Evolutionary conservation across 2,113 vertebrate genomes (phyloP).

Genomic region (Isurus oxyrinchus): DNA sequence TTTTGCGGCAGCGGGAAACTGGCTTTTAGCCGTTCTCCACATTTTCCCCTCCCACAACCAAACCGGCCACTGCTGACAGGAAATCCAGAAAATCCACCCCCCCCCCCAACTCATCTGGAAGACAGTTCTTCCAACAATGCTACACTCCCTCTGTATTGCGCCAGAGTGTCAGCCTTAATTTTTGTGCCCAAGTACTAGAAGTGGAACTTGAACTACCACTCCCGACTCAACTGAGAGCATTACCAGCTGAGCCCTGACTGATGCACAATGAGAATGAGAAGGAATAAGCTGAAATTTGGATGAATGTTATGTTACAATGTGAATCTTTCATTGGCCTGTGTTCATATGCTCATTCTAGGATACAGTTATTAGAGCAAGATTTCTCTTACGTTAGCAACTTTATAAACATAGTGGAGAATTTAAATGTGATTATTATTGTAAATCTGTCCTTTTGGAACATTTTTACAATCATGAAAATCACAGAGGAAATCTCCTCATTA

Average conservation of each 20-base stretch:
- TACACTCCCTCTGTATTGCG: background rate
- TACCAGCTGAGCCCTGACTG: background rate
- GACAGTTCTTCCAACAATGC: background rate
- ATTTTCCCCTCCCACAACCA: no score
- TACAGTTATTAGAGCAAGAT: background rate
- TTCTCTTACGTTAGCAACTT: background rate
- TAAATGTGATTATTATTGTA: background rate
- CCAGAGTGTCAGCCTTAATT: background rate
- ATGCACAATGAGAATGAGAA: background rate
- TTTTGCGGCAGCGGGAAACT: no score
- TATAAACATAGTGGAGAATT: background rate
- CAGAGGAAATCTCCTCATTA: background rate
- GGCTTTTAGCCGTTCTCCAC: no score
- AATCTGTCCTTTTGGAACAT: background rate
- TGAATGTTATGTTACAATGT: background rate
- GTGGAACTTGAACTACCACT: background rate
- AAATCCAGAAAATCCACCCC: no score
- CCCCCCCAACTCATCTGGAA: no score
- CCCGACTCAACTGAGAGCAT: no score
- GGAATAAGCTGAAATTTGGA: background rate
- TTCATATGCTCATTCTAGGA: background rate
- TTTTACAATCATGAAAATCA: background rate
- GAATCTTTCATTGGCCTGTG: background rate
- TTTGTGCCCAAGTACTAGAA: background rate
- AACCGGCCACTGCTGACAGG: no score